Percentiles rank a stretch among this genome's conserved stretches.
Conservation (phyloP, 2,113 vertebrate species). For the rabbit (Oryctolagus cuniculus) region mOryCun1.1 NC_091449.1:20224501-20225000, state of each 20-base stretch:
- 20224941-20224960: not conserved
- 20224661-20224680: not conserved
- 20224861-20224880: not conserved
- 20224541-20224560: not conserved
- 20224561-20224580: not conserved
- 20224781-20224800: not conserved
- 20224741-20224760: not conserved
- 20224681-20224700: not conserved
- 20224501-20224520: not conserved
- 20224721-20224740: not conserved
- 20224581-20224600: not conserved
- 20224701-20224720: not conserved
- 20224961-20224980: not conserved
- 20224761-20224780: not conserved
- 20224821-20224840: not conserved
- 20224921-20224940: not conserved
- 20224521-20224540: not conserved
- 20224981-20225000: accelerated
- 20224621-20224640: not conserved
- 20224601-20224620: not conserved
- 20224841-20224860: not conserved
- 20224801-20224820: not conserved
- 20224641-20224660: not conserved
- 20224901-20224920: not conserved
- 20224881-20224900: not conserved